These are phyloP conservation scores for Pristionchus exspectatus DNA, from an alignment of 2,888 invertebrate species.

Conservation along the genomic window DNA sequence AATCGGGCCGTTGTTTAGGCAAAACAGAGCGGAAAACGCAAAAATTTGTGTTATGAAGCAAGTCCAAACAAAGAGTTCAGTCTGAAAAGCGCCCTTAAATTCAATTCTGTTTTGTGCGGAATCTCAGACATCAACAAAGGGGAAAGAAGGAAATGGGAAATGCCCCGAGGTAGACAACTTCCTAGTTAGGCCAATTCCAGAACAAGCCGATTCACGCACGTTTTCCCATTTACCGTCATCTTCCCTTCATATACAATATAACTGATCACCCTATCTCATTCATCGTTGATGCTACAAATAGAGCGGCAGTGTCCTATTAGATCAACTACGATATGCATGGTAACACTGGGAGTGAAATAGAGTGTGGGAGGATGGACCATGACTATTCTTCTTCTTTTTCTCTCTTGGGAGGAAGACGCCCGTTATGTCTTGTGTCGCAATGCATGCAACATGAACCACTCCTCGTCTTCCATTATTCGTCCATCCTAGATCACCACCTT, in stretches of 20 bases:
- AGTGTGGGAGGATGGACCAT: background rate
- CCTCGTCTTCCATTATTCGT: constrained; percentile 37
- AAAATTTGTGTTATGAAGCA: background rate
- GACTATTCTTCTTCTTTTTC: background rate
- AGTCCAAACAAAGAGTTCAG: constrained; percentile 11
- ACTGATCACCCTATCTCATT: background rate
- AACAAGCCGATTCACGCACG: background rate
- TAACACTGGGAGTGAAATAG: constrained; percentile 1
- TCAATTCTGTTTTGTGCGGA: background rate
- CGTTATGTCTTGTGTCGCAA: constrained; percentile 40
- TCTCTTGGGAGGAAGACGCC: background rate
- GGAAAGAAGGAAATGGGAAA: background rate
- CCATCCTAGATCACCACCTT: constrained; percentile 3
- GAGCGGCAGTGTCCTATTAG: background rate
- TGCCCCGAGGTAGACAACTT: constrained; percentile 8
- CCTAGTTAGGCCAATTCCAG: constrained; percentile 21
- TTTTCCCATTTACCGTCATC: background rate
- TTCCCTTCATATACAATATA: background rate
- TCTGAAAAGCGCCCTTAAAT: background rate
- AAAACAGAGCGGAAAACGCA: background rate
- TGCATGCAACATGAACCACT: constrained; percentile 35
- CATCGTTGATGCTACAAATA: background rate
- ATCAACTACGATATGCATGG: background rate
- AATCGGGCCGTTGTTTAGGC: background rate
- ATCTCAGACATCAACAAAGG: background rate